Base-by-base conservation (phyloP, 2,797 vertebrate species). In the Melanotaenia boesemani region DNA sequence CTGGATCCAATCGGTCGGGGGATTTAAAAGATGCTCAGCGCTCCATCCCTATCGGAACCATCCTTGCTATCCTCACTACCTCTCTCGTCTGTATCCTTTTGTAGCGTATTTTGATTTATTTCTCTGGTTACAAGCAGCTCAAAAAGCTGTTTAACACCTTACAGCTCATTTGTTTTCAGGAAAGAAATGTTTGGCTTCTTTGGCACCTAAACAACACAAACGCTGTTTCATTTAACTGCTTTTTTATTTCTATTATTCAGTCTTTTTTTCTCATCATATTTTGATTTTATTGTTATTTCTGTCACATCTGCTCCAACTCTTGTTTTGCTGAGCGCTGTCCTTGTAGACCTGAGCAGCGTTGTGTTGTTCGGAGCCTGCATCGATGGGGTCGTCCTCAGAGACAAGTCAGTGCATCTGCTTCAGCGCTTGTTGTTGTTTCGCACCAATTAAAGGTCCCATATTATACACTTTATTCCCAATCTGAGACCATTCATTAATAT, bases 11-110 rank as follows among this genome's bases (percentile, higher is more conserved):
- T 80, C 95, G 97, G 48, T 98, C 97, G 0, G 97, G 97, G 15
- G 97, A 98, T 70, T 89, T 98, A 87, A 98, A 95, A 77, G 97
- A 98, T 15, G 97, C 97, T 61, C 97, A 98, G 86, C 96, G 96
- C 68, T 98, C 97, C 34, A 98, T 98, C 82, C 97, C 97, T 62
- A 95, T 96, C 0, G 97, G 97, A 60, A 98, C 97, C 22, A 95
- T 98, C 64, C 90, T 97, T 6, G 97, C 97, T 79, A 98, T 98
- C 84, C 85, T 97, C 85, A 98, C 97, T 70, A 98, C 97, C 5
- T 97, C 97, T 54, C 83, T 97, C 39, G 95, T 98, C 88, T 98
- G 97, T 97, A 98, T 98, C 97, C 96, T 96, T 91, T 26, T 2
- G 12, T 44, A 2, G 2, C 22, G 6, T 18, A 12, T 22, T 57